phyloP scores from a whole-genome alignment of 2,888 invertebrate species.

The Nomada flava region DNA sequence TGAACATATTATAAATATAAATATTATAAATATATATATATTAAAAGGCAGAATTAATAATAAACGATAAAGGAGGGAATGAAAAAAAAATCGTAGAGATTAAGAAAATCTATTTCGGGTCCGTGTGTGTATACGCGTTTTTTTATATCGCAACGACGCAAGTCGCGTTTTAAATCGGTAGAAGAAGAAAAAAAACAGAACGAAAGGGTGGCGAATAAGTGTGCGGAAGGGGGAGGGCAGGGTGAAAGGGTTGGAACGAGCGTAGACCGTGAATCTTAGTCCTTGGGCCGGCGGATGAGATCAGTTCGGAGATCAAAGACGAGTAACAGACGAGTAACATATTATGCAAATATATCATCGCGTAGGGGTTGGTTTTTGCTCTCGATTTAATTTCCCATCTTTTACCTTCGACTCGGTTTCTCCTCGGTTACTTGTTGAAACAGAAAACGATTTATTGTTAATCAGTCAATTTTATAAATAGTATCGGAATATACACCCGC shows the following conservation, averaged over 20 bases:
- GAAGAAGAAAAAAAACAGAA: constrained; percentile 4
- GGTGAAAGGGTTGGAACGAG: not conserved
- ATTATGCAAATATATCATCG: constrained; percentile 45
- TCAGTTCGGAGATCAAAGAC: constrained; percentile 10
- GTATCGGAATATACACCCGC: no score
- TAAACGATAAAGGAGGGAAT: constrained; percentile 33
- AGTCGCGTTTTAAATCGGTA: constrained; percentile 58
- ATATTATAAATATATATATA: constrained; percentile 59
- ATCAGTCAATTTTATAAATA: no score
- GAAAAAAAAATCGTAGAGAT: constrained; percentile 36
- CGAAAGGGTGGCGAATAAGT: no score
- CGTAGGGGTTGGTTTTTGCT: constrained; percentile 28
- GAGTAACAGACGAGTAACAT: constrained; percentile 48
- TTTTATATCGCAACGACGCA: constrained; percentile 62
- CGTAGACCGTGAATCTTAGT: constrained; percentile 32
- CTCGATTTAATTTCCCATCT: constrained; percentile 26
- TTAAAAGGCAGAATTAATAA: constrained; percentile 52
- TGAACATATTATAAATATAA: constrained; percentile 58
- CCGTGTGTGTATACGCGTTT: constrained; percentile 75
- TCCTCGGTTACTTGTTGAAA: not conserved
- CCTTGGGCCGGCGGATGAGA: constrained; percentile 24
- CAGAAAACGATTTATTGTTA: no score
- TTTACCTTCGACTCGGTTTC: not conserved
- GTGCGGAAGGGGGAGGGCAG: not conserved
- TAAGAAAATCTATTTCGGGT: constrained; percentile 77